These are phyloP conservation scores for Nebria salina DNA, from an alignment of 2,888 invertebrate species.

Conservation along the genomic window DNA sequence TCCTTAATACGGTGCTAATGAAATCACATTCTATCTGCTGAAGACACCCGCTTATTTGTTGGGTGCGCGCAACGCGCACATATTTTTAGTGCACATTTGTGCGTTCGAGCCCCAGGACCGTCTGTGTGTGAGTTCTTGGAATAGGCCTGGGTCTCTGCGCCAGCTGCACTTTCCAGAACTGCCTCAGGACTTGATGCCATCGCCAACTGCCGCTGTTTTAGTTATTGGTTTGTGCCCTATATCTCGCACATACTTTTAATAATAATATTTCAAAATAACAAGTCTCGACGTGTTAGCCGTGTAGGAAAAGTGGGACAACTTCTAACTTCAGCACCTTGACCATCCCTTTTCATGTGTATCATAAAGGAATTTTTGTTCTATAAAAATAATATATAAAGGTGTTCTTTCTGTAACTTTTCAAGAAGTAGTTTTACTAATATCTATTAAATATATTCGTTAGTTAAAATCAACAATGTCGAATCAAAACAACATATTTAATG, in stretches of 20 bases:
- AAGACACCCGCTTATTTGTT: not conserved
- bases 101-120: not conserved
- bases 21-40: not conserved
- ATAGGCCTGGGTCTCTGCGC: not conserved
- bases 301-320: no score
- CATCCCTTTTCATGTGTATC: no score
- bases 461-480: no score
- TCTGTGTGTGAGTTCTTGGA: constrained; percentile 5
- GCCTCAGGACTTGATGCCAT: not conserved
- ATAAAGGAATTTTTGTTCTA: no score
- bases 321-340: no score
- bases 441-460: no score
- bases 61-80: not conserved
- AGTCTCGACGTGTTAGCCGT: no score
- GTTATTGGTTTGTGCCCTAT: not conserved
- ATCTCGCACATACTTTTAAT: not conserved
- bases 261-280: no score
- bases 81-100: not conserved
- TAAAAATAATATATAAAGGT: no score
- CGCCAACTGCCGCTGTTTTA: not conserved
- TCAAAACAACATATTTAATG: no score
- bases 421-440: no score
- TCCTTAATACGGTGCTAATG: not conserved
- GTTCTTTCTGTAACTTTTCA: no score
- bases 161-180: constrained; percentile 18